phyloP scores from a whole-genome alignment of 2,113 vertebrate species.

The Nothocercus nigrocapillus region DNA sequence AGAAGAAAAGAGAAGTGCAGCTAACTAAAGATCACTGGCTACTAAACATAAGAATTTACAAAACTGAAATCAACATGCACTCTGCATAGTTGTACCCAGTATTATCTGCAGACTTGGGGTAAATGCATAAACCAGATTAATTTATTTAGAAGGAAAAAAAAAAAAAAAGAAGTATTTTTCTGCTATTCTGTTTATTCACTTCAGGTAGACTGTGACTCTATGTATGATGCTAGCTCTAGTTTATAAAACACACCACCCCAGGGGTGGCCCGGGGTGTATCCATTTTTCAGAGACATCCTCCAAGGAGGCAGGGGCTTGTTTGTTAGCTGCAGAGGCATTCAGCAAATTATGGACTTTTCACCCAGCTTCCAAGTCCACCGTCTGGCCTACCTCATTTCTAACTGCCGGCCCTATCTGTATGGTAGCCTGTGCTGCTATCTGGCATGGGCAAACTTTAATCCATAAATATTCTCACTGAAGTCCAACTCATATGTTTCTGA shows the following conservation, averaged over 20 bases:
- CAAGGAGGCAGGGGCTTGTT: background rate
- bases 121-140: fast-evolving
- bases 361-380: background rate
- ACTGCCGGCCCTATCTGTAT: background rate
- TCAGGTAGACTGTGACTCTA: background rate
- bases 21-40: background rate
- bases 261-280: background rate
- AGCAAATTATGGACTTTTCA: background rate
- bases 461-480: background rate
- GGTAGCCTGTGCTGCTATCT: background rate
- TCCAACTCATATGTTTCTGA: background rate
- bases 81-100: fast-evolving
- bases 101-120: background rate
- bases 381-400: background rate
- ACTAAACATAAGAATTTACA: background rate
- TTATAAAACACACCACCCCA: background rate
- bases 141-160: background rate
- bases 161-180: background rate
- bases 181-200: background rate
- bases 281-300: background rate
- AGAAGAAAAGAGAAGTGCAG: background rate
- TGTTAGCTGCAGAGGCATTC: background rate
- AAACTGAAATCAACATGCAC: background rate
- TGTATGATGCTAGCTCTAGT: background rate
- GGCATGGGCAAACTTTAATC: background rate